Evolutionary conservation across 2,113 vertebrate genomes (phyloP).

Genomic region (Dasyurus viverrinus): DNA sequence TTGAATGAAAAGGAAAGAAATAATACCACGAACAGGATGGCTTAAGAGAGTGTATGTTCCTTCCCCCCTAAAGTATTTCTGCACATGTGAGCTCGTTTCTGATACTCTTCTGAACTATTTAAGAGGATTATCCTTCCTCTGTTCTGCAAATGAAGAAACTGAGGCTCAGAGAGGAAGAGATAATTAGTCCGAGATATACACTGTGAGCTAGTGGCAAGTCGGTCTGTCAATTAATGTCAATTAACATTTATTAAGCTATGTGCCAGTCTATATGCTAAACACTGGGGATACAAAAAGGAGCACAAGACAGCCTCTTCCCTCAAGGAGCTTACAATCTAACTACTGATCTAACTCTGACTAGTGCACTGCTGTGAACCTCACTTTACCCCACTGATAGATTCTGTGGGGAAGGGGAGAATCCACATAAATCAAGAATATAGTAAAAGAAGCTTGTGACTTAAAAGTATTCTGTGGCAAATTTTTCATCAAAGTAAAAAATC

Average conservation of each 20-base stretch:
- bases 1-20: background rate
- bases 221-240: background rate
- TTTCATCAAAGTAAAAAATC: background rate
- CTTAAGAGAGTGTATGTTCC: background rate
- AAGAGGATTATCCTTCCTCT: background rate
- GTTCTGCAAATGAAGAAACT: background rate
- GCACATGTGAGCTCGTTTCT: background rate
- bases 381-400: background rate
- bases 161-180: background rate
- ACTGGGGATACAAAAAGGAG: background rate
- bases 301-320: background rate
- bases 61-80: background rate
- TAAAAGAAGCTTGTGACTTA: background rate
- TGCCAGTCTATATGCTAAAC: too few relatives aligned
- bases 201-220: background rate
- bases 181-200: background rate
- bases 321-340: background rate
- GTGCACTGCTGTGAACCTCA: background rate
- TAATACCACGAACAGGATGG: background rate
- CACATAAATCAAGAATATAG: background rate
- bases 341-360: background rate
- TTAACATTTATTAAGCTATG: background rate
- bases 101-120: background rate
- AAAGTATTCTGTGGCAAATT: background rate
- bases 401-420: background rate